Base-by-base conservation (phyloP, 2,113 vertebrate species). In the Grammomys dolichurus region DNA sequence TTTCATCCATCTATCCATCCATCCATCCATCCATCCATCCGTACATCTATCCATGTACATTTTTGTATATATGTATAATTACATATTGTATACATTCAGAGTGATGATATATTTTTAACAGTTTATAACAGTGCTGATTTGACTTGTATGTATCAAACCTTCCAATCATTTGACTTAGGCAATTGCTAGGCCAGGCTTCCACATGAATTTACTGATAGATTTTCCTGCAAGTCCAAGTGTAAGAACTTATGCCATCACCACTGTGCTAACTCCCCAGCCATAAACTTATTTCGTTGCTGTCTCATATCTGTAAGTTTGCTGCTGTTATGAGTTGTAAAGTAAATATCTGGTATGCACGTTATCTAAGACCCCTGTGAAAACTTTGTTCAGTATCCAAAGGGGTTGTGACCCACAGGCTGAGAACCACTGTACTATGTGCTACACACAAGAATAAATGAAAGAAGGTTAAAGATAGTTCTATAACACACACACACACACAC, bases 61-160 rank as follows among this genome's bases (percentile, higher is more conserved):
- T 1, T 82, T 1, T 70, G 36, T 31, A 40, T 7, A 20, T 33
- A 14, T 40, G 7, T 43, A 22, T 54, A 22, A 16, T 81, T 46
- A 33, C 43, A 12, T 46, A 33, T 48, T 86, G 16, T 26, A 54
- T 20, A 67, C 0, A 65, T 89, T 84, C 56, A 24, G 89, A 77
- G 33, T 51, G 2, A 9, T 14, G 26, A 51, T 8, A 0, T 28
- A 3, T 20, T 90, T 93, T 91, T 82, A 84, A 24, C 22, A 7
- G 43, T 82, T 51, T 19, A 0, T 43, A 76, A 72, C 20, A 51
- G 1, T 72, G 43, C 3, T 46, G 51, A 76, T 40, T 94, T 54
- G n/a, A 70, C 40, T 95, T 22, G 46, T 84, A 24, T 72, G 11
- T 46, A 92, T 75, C 77, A 92, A 89, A 69, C n/a, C 31, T 78